Base-by-base conservation (phyloP, 2,888 invertebrate species). In the Nomada ferruginata region DNA sequence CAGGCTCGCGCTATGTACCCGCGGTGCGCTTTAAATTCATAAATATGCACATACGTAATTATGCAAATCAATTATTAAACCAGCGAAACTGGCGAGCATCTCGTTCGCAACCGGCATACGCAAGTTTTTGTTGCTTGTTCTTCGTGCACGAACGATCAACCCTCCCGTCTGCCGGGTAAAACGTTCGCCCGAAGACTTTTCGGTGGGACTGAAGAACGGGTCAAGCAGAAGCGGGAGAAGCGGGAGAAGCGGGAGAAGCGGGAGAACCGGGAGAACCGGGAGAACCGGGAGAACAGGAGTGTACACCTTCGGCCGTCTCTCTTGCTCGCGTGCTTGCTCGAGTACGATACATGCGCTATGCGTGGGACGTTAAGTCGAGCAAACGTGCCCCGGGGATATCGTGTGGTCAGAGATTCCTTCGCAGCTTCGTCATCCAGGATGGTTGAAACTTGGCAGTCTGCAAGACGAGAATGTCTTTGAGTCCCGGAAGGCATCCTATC, bases 401-500 rank as follows among this genome's bases (percentile, higher is more conserved):
- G 87, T 90, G 91, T 92, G 93, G 93, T 93, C 93, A 93, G 93
- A 89, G 92, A 92, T 93, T 92, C 92, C 92, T 82, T 72, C 83
- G 82, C 74, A 57, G 74, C 82, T 79, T 78, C 84, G 85, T 89
- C 87, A 85, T 89, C 84, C 84, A 79, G 90, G 90, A 90, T 90
- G 86, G 90, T 87, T 86, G 89, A 90, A 92, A 92, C 91, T 93
- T 92, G 89, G 83, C 90, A 89, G 90, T 90, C 90, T 90, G 89
- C 88, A 91, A 92, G 93, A 91, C 89, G 91, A 92, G 93, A 93
- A 93, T 93, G 93, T 93, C 93, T 93, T 93, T 93, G 93, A 93
- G 90, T 92, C 89, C 89, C 88, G 90, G 86, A 89, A 93, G 92
- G 92, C 91, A 92, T 93, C 64, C 82, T 72, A 76, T 52, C 73